Evolutionary conservation across 2,113 vertebrate species (phyloP).

Genomic region (Globicephala melas): DNA sequence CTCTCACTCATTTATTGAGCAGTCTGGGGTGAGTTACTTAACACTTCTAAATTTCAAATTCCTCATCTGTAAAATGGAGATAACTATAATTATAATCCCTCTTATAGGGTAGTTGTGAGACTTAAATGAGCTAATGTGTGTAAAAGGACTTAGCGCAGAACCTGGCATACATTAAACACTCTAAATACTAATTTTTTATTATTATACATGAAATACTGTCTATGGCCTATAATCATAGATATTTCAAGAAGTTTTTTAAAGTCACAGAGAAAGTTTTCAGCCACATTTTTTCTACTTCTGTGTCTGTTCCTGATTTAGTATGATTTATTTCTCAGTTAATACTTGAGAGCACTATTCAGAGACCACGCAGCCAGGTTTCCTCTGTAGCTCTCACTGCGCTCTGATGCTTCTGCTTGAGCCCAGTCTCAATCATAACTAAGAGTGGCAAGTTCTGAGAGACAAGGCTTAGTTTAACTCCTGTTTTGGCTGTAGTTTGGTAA

Average conservation of each 20-base stretch:
- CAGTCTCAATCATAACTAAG: not conserved
- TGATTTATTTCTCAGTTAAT: slow-evolving; percentile 20
- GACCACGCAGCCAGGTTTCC: not conserved
- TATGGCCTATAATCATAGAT: not conserved
- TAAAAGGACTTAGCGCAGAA: not conserved
- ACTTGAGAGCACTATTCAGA: not conserved
- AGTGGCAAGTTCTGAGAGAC: not conserved
- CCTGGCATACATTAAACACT: not conserved
- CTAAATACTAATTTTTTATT: not conserved
- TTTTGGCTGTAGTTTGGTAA: not conserved
- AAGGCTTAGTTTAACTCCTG: not conserved
- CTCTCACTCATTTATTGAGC: not conserved
- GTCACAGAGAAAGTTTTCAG: not conserved
- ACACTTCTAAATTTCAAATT: slow-evolving; percentile 20
- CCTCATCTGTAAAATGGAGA: slow-evolving; percentile 13
- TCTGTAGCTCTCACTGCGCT: not conserved
- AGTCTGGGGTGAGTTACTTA: not conserved
- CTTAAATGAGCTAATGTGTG: not conserved
- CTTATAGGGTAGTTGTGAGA: not conserved
- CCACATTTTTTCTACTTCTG: not conserved
- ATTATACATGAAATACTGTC: not conserved
- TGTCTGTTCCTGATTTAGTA: not conserved
- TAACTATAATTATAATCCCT: not conserved
- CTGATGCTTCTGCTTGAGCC: not conserved
- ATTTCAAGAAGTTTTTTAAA: slow-evolving; percentile 43